Percentiles rank a stretch among this genome's conserved stretches.
phyloP scores from a whole-genome alignment of 1,140 invertebrate species.

The Hestina assimilis region DNA sequence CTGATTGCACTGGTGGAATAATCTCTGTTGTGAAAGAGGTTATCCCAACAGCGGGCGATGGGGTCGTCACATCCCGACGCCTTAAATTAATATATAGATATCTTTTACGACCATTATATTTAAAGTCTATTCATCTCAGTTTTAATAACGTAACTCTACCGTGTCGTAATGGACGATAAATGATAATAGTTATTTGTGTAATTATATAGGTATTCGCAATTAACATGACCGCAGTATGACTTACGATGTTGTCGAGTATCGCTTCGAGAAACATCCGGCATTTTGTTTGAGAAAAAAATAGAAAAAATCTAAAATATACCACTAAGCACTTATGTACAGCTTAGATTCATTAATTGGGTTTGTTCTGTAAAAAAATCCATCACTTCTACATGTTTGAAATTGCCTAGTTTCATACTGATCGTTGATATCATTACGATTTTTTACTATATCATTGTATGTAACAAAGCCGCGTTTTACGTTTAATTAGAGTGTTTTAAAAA shows the following conservation, averaged over 20 bases:
- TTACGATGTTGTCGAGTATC: conserved; percentile 2
- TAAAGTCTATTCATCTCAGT: neutral
- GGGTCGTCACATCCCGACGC: too few species aligned
- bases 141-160: conserved; percentile 16
- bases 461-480: neutral
- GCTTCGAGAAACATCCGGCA: conserved; percentile 20
- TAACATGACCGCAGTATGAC: conserved; percentile 33
- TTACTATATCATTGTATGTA: neutral
- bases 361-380: neutral
- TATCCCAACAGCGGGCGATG: too few species aligned
- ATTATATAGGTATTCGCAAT: conserved; percentile 54
- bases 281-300: conserved; percentile 28
- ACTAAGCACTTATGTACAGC: neutral
- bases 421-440: neutral
- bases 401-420: too few species aligned
- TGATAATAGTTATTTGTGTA: conserved; percentile 35
- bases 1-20: too few species aligned
- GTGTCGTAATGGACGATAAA: conserved; percentile 32
- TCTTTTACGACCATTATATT: neutral
- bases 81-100: too few species aligned
- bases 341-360: conserved; percentile 3
- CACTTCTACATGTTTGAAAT: conserved; percentile 2
- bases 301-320: conserved; percentile 1
- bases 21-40: too few species aligned
- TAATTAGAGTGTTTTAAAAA: neutral